Percentiles rank a stretch among this genome's conserved stretches.
Conservation (phyloP, 2,113 vertebrate genomes). For the Microcebus lehilahytsara region DNA sequence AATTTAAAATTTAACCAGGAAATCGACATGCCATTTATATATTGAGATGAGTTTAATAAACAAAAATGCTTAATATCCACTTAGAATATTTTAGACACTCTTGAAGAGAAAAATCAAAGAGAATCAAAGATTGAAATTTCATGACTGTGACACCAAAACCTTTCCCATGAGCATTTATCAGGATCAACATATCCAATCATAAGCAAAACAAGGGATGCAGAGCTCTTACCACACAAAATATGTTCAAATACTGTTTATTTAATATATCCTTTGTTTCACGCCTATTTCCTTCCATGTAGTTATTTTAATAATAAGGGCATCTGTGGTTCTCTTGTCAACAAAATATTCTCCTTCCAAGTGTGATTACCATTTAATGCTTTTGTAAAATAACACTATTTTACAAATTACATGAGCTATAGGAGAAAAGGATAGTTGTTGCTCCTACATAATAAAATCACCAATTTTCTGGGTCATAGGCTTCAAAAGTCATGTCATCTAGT, state of each 20-base stretch:
- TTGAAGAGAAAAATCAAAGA: background rate
- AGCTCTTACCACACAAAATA: background rate
- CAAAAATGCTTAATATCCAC: background rate
- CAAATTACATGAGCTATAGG: background rate
- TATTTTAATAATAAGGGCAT: background rate
- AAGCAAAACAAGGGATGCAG: background rate
- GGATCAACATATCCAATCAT: background rate
- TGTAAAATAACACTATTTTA: slow-evolving; percentile 31
- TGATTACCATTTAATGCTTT: background rate
- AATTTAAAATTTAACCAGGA: slow-evolving; percentile 25
- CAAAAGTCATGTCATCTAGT: background rate
- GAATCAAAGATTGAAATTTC: slow-evolving; percentile 34
- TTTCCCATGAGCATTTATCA: background rate
- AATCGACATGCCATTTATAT: background rate
- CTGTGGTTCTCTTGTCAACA: background rate
- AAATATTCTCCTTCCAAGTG: background rate
- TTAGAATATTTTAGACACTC: slow-evolving; percentile 12
- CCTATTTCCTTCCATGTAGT: background rate
- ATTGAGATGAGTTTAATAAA: background rate
- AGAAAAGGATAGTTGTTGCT: background rate
- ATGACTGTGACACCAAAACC: background rate
- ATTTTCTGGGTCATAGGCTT: slow-evolving; percentile 4
- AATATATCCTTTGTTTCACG: background rate
- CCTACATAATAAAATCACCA: background rate
- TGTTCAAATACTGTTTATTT: background rate